A percentile compares a stretch with the other conserved stretches of the same genome.
These are phyloP conservation scores for Paratrypauchen microcephalus DNA, from an alignment of 2,797 vertebrate species.

Conservation along the genomic window DNA sequence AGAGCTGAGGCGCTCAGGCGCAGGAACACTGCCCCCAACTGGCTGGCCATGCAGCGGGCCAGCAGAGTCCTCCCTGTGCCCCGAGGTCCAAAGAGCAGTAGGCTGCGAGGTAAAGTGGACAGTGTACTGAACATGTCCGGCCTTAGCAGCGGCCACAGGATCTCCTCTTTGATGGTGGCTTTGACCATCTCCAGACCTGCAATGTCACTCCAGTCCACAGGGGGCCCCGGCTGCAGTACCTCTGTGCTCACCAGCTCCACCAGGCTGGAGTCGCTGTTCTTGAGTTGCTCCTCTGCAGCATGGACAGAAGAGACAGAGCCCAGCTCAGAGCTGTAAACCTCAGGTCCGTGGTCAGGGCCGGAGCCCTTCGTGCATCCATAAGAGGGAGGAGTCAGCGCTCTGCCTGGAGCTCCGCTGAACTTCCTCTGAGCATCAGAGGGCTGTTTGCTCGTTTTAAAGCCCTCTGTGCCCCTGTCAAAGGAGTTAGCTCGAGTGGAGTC, in stretches of 20 bases:
- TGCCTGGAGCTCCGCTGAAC: conserved; percentile 89
- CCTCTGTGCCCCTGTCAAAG: conserved; percentile 94
- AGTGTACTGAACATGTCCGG: conserved; percentile 96
- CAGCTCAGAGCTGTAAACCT: conserved; percentile 88
- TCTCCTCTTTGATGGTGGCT: conserved; percentile 96
- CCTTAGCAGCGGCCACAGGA: conserved; percentile 97
- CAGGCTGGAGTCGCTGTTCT: conserved; percentile 93
- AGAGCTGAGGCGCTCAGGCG: conserved; percentile 90
- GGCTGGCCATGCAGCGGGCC: conserved; percentile 94
- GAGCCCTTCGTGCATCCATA: conserved; percentile 93
- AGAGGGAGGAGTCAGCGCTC: conserved; percentile 91
- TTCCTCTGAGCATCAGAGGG: conserved; percentile 94
- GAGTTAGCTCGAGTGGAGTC: conserved; percentile 92
- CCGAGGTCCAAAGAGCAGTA: conserved; percentile 98
- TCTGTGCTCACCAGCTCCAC: conserved; percentile 96
- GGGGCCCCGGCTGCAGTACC: conserved; percentile 93
- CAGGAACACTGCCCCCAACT: conserved; percentile 94
- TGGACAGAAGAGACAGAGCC: conserved; percentile 93
- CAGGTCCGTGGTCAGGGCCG: conserved; percentile 84
- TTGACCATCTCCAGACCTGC: conserved; percentile 96
- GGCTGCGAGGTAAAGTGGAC: conserved; percentile 91
- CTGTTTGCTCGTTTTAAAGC: conserved; percentile 96
- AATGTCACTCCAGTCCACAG: conserved; percentile 98
- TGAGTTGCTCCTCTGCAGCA: conserved; percentile 94
- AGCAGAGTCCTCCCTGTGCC: conserved; percentile 96